Conservation (phyloP, 2,113 vertebrate genomes). For the Delphinapterus leucas region DNA sequence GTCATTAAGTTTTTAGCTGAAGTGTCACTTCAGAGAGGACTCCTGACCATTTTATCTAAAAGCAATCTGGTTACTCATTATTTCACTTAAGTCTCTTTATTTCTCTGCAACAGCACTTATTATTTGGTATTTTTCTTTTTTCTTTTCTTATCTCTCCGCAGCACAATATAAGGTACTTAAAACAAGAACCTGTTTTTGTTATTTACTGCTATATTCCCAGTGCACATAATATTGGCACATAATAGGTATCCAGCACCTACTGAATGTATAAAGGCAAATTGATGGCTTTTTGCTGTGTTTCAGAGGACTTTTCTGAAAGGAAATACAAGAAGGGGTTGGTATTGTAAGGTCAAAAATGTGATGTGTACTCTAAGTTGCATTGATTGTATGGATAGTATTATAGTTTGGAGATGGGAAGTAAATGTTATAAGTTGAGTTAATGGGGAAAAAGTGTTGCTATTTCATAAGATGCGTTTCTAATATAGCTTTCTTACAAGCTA, state of each 20-base stretch:
- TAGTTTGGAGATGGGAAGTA: not conserved
- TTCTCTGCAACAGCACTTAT: not conserved
- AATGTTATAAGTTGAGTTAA: not conserved
- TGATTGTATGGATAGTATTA: not conserved
- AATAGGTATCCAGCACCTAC: not conserved
- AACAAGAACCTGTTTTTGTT: not conserved
- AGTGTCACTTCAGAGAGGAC: not conserved
- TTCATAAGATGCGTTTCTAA: not conserved
- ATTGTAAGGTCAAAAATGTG: not conserved
- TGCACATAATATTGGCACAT: not conserved
- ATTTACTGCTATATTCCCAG: not conserved
- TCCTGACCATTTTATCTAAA: not conserved
- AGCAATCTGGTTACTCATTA: not conserved
- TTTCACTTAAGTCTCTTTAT: not conserved
- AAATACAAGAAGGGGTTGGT: not conserved
- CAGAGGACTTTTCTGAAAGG: not conserved
- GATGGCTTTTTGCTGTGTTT: not conserved
- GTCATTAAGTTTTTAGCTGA: not conserved
- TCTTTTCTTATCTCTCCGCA: not conserved
- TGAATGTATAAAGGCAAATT: not conserved
- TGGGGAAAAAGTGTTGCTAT: not conserved
- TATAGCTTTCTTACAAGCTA: not conserved
- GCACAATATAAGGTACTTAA: not conserved
- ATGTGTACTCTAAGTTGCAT: not conserved
- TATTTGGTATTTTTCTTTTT: not conserved